Evolutionary conservation across 2,113 vertebrate genomes (phyloP), one percentile per base, ranked within the genome.

Genomic region (Montifringilla adamsi): DNA sequence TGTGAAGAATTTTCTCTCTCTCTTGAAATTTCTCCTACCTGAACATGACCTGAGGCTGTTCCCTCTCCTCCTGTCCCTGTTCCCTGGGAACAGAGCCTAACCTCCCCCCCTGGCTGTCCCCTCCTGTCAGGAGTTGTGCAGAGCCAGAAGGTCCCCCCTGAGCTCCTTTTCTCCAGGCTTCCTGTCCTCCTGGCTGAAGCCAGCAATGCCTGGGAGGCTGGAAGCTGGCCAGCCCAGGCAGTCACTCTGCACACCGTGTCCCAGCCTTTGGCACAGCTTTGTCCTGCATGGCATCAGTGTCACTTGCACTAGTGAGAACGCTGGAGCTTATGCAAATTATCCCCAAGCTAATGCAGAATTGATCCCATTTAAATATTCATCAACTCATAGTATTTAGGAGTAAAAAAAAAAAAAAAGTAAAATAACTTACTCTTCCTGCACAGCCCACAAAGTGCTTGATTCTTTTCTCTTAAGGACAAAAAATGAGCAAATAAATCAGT

Each of bases 41-140:
- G 52, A 58, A 4, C 30, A 3, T 31, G 67, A 10, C 72, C 1
- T 10, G 37, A 77, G 17, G 62, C 62, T 0, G 0, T 35, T 50
- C 4, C 21, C 53, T 55, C 14, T 68, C 1, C 2, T 67, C 37
- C 84, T 68, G 53, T 52, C 62, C 72, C 44, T 76, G 46, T 68
- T 68, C 63, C 33, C 37, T 59, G 62, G 49, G 31, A 59, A 5
- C 46, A 77, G 9, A 77, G 17, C 63, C 66, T 1, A 0, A 11
- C 3, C 14, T 30, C 15, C 12, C 62, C 21, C n/a, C 35, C 3
- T n/a, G 1, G 31, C 62, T 52, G 27, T 3, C 33, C 24, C 35
- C 27, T 76, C 72, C 53, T 68, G 53, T 7, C 53, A 60, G 84
- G 73, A 60, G 4, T 3, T 77, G 84, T 87, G 39, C 11, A 60